Conservation (phyloP, 1,140 invertebrate genomes). For the Bombus pascuorum region DNA sequence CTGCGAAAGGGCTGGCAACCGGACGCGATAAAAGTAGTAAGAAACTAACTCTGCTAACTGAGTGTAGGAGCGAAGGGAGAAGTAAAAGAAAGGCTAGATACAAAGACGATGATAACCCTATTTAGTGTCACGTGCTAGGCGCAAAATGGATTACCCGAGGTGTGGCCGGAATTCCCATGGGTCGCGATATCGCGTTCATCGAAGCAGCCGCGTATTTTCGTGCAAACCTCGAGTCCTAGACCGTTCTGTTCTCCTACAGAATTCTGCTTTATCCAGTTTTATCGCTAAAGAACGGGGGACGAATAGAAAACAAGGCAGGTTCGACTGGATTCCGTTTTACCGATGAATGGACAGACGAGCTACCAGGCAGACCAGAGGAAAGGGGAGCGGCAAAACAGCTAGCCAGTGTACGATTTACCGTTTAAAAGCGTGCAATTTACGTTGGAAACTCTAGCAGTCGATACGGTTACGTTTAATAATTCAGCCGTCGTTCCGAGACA, state of each 20-base stretch:
- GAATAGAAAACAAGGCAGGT: not conserved
- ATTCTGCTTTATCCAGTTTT: not conserved
- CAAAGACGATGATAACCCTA: slow-evolving; percentile 50
- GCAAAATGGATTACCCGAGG: slow-evolving; percentile 60
- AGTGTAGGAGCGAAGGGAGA: not conserved
- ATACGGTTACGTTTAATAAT: slow-evolving; percentile 18
- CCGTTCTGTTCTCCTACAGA: not conserved
- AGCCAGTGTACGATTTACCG: not conserved
- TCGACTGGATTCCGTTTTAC: not conserved
- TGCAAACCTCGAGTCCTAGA: slow-evolving; percentile 47
- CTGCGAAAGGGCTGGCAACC: not conserved
- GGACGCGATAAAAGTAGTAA: not conserved
- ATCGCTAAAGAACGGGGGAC: not conserved
- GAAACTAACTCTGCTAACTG: not conserved
- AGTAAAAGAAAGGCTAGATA: slow-evolving; percentile 19
- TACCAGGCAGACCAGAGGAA: not conserved
- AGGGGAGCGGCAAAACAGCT: not conserved
- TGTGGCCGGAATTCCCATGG: slow-evolving; percentile 46
- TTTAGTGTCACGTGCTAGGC: slow-evolving; percentile 46
- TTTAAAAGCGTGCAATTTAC: slow-evolving; percentile 2
- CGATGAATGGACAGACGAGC: not conserved
- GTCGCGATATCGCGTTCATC: slow-evolving; percentile 62
- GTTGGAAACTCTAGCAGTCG: not conserved
- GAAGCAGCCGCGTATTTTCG: slow-evolving; percentile 57
- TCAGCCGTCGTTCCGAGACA: not conserved